Evolutionary conservation across 1,140 invertebrate species (phyloP).

Genomic region (Macrobrachium rosenbergii): DNA sequence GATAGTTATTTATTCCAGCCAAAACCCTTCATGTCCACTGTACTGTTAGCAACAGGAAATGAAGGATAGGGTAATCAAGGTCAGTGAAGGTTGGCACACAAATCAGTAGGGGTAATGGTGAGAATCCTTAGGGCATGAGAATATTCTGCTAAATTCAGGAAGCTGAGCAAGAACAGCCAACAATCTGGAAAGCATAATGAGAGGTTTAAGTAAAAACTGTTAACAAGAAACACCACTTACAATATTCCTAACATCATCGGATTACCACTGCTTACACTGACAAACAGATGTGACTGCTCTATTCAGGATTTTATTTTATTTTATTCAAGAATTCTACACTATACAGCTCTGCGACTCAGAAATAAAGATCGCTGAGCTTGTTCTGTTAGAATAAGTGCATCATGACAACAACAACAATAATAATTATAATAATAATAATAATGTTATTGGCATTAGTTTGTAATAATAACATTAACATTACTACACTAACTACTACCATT

Average conservation of each 20-base stretch:
- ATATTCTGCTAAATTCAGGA: constrained; percentile 63
- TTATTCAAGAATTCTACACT: too few relatives aligned
- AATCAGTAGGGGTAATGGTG: constrained; percentile 55
- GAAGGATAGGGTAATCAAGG: constrained; percentile 41
- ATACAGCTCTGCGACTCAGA: too few relatives aligned
- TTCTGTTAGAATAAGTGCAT: too few relatives aligned
- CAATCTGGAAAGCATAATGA: constrained; percentile 39
- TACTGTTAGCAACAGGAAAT: constrained; percentile 35
- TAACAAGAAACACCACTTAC: background rate
- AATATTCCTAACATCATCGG: too few relatives aligned
- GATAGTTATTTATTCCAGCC: constrained; percentile 8
- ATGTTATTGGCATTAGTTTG: too few relatives aligned
- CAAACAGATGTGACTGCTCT: background rate
- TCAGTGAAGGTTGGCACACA: constrained; percentile 64
- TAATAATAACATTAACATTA: too few relatives aligned
- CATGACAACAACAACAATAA: too few relatives aligned
- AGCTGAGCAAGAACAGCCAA: constrained; percentile 60
- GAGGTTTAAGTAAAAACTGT: background rate
- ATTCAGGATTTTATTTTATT: background rate
- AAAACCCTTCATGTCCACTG: constrained; percentile 38
- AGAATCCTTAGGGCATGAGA: constrained; percentile 50
- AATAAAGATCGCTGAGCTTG: too few relatives aligned
- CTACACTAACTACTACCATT: too few relatives aligned
- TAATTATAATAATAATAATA: too few relatives aligned
- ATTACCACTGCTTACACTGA: too few relatives aligned